Evolutionary conservation across 2,113 vertebrate genomes (phyloP), one percentile per base, ranked within the genome.

Genomic region (Dasypus novemcinctus): DNA sequence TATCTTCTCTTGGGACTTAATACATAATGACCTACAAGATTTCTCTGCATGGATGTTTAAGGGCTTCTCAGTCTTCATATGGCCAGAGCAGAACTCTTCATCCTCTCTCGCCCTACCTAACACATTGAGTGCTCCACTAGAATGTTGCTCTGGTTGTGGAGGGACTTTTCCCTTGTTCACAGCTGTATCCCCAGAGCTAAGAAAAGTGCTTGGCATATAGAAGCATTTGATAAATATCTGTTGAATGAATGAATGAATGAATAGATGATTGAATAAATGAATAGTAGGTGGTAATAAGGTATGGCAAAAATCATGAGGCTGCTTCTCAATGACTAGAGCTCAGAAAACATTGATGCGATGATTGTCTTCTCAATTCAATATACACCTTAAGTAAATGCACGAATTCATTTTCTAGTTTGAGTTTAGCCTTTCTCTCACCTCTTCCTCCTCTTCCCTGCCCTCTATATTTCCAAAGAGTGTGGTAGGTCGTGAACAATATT

Each of bases 401-500:
- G 59, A 4, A 49, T 74, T 89, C 36, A 33, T 64, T 93, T 92
- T 85, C 52, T 78, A 81, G 7, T 38, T 61, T 92, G 33, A 1
- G 33, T 64, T 81, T 17, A 33, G 41, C 14, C 41, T 86, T 43
- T 59, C 8, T 76, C n/a, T 38, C 7, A 13, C 29, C 5, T 15
- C 49, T 49, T 74, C 54, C 6, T 10, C 41, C 31, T 90, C 80
- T 33, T 79, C 46, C 83, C 31, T 64, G 27, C 6, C 13, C 9
- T 8, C 31, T n/a, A 10, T 23, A 61, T 68, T n/a, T 46, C 25
- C 27, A n/a, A 25, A 82, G 21, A 61, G 57, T 21, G 20, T 59
- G 5, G 57, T 38, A 54, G 90, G 36, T 61, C 64, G 23, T 71
- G 59, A 91, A 92, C 95, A 96, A 93, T 63, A n/a, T 79, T 91